Conservation (phyloP, 1,140 invertebrate species). For the Propsilocerus akamusi region DNA sequence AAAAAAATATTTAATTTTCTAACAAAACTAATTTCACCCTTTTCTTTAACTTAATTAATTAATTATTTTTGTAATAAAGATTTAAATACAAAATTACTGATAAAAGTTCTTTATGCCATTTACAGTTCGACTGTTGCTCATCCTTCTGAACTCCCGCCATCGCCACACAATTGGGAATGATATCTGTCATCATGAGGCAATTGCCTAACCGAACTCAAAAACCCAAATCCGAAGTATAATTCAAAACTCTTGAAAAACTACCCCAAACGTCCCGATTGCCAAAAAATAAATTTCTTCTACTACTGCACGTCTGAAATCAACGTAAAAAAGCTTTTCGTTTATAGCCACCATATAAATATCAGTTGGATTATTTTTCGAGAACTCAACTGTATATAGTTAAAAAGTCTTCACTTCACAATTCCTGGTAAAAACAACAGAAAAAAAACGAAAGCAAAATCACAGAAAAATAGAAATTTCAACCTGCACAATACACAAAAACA, state of each 20-base stretch:
- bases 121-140: slow-evolving; percentile 92
- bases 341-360: no score
- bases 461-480: background rate
- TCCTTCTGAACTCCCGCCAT: slow-evolving; percentile 89
- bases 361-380: no score
- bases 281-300: no score
- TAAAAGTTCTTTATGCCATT: slow-evolving; percentile 13
- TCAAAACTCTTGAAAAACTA: no score
- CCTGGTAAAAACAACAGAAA: background rate
- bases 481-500: background rate
- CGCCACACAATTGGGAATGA: slow-evolving; percentile 94
- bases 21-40: background rate
- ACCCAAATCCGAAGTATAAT: no score
- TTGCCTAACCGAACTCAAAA: no score
- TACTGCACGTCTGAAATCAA: no score
- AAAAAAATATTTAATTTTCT: slow-evolving; percentile 4
- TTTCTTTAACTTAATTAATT: background rate
- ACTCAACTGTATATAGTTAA: no score
- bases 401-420: no score
- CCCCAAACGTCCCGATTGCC: no score
- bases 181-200: slow-evolving; percentile 28
- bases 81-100: background rate
- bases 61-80: background rate
- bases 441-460: background rate
- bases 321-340: no score